Conservation (phyloP, 2,888 invertebrate species). For the Drosophila engyochracea region DNA sequence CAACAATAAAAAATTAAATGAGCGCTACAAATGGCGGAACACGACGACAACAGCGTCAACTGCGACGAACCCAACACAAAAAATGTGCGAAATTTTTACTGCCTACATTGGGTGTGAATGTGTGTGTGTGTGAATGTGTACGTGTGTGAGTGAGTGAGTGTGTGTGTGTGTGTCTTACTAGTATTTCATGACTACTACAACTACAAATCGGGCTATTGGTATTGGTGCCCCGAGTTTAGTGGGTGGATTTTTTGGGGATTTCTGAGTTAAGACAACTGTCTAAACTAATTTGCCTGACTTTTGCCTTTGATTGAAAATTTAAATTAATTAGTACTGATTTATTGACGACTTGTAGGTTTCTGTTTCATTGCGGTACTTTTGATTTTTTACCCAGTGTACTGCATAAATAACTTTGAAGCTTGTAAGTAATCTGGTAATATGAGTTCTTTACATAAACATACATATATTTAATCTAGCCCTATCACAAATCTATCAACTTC, state of each 20-base stretch:
- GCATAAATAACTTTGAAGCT: background rate
- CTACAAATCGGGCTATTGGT: background rate
- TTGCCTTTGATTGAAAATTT: slow-evolving; percentile 37
- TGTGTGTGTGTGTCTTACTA: slow-evolving; percentile 24
- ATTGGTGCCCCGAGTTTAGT: slow-evolving; percentile 18
- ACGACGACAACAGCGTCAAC: slow-evolving; percentile 53
- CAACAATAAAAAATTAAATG: slow-evolving; percentile 78
- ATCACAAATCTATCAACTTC: no score
- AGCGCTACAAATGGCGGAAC: slow-evolving; percentile 77
- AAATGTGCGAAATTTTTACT: slow-evolving; percentile 71
- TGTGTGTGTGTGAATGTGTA: background rate
- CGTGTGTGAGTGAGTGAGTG: background rate
- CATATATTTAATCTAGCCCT: no score
- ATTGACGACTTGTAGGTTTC: slow-evolving; percentile 8
- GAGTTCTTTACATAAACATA: background rate
- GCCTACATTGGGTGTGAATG: slow-evolving; percentile 43
- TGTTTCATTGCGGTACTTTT: slow-evolving; percentile 27
- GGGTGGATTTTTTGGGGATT: slow-evolving; percentile 32
- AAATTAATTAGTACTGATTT: slow-evolving; percentile 33
- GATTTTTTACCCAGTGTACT: background rate
- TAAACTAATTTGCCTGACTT: slow-evolving; percentile 45
- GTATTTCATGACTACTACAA: slow-evolving; percentile 32
- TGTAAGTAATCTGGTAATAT: background rate
- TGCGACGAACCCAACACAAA: slow-evolving; percentile 36
- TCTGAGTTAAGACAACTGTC: slow-evolving; percentile 46